These are phyloP conservation scores for Vombatus ursinus DNA, from an alignment of 2,113 vertebrate genomes.

Conservation along the genomic window DNA sequence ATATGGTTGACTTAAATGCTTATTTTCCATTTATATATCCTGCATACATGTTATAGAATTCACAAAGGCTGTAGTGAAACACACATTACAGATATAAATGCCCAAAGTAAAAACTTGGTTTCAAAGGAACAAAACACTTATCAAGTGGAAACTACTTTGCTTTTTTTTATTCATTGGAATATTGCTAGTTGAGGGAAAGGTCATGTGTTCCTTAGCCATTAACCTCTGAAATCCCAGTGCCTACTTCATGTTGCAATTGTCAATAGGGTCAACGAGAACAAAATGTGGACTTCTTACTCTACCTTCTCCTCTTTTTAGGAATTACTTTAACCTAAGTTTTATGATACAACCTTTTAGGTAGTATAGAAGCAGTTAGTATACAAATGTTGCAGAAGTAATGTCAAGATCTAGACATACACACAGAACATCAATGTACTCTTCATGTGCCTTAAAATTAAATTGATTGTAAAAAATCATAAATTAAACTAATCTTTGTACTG, in stretches of 20 bases:
- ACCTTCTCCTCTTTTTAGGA: neutral
- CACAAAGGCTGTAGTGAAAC: neutral
- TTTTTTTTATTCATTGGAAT: neutral
- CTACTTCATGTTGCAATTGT: accelerated
- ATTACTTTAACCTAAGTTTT: neutral
- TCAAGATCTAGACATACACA: conserved; percentile 4
- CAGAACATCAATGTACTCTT: neutral
- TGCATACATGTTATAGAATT: accelerated
- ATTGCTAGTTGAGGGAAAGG: neutral
- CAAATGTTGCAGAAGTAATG: neutral
- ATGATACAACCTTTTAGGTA: neutral
- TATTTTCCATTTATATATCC: neutral
- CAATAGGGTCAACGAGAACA: neutral
- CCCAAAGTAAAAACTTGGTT: neutral
- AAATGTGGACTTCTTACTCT: neutral
- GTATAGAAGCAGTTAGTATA: neutral
- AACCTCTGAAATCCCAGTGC: neutral
- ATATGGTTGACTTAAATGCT: neutral
- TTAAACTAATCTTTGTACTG: neutral
- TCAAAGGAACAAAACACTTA: neutral
- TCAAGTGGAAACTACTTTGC: neutral
- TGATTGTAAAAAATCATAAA: conserved; percentile 28
- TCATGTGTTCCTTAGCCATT: accelerated
- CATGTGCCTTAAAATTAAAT: conserved; percentile 52
- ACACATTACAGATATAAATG: neutral